Base-by-base conservation (phyloP, 2,113 vertebrate species). In the Gambusia holbrooki region DNA sequence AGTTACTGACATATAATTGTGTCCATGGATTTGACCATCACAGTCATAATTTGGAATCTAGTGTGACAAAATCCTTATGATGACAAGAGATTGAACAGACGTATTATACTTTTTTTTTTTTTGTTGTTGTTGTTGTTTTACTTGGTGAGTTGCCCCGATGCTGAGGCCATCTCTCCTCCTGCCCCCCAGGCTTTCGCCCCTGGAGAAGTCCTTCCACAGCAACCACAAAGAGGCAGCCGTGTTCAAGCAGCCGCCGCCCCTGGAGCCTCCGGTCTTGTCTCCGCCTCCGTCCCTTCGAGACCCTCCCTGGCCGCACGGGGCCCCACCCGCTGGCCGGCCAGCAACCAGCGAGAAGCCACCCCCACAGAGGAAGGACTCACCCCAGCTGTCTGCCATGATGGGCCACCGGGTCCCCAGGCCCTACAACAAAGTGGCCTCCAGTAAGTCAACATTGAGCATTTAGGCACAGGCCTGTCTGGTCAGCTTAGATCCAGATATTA, bases 381-480 rank as follows among this genome's bases (percentile, higher is more conserved):
- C 81, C 27, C 85, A 93, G 0, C 14, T 78, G 42, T 78, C 89
- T 78, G 76, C 84, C 45, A 29, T 45, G 45, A 61, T 82, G 12
- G 27, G 87, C 76, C 92, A 90, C 85, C 87, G 94, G 1, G 80
- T 95, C 69, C 93, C 92, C 65, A 94, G 95, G 88, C 91, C 95
- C 33, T 95, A 97, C 91, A 97, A 96, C 92, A 97, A 97, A 87
- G 91, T 92, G 93, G 93, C 95, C 85, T 93, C 96, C 40, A 96
- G 97, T 98, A 92, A 97, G 97, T 96, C 48, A 25, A 74, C 1
- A 1, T 4, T 8, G 17, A 17, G 14, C 5, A 19, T 29, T 71
- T 1, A 3, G 1, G 8, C 9, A 25, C 15, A 51, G 48, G 48
- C 8, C 51, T 54, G 22, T 25, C 25, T 25, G 6, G 48, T 51